Evolutionary conservation across 92 coral and sea anemone genomes (phyloP), one percentile per base, ranked within the genome.

Genomic region (Porites cylindrica): DNA sequence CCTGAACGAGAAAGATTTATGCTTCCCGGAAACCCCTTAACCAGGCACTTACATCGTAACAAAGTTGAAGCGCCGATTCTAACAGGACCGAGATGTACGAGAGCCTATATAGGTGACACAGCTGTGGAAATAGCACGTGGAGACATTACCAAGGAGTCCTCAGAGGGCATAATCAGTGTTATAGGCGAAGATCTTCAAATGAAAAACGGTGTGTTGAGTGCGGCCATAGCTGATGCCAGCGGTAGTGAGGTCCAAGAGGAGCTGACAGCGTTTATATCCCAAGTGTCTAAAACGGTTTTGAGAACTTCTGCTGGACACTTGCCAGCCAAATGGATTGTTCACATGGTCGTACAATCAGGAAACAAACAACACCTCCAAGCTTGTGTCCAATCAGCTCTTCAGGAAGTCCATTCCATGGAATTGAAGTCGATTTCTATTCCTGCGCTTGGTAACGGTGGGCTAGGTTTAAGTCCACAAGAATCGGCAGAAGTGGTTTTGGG

Each of bases 91-190:
- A 19, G 20, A 6, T 47, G 54, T n/a, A 62, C 52, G 7, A 64
- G 43, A 62, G 82, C 62, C 38, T 32, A 6, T 8, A 26, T 81
- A 26, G 76, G 76, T 47, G 64, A 51, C 51, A n/a, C 75, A 63
- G 54, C 69, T 47, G 76, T 88, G 75, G 76, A 82, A 64, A 43
- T 88, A 3, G 82, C 75, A 3, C 51, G 64, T 23, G 84, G 78
- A 19, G 92, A 89, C 88, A 83, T 89, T 79, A 83, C 77, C 11
- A 77, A 89, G 17, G 85, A 89, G 53, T 47, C 66, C 19, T 66
- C 92, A 13, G 86, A 89, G 52, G 71, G 81, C 3, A 89, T 89
- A 24, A 24, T 76, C 74, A 85, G 78, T 29, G 78, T 83, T 54
- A 68, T 78, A 64, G 73, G 76, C 70, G 56, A 61, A 70, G 73